Conservation (phyloP, 2,888 invertebrate species). For the Xylota sylvarum region DNA sequence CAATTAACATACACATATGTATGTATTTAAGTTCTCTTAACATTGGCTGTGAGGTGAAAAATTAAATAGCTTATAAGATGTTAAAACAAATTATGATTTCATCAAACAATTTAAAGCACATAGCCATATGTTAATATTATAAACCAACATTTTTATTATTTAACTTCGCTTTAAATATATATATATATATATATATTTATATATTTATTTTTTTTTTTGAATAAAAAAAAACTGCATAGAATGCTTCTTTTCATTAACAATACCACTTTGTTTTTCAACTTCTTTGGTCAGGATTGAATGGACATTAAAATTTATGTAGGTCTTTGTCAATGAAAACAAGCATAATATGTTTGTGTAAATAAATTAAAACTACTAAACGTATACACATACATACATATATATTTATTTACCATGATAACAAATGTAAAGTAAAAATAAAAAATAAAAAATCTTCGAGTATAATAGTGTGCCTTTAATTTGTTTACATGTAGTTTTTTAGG, state of each 20-base stretch:
- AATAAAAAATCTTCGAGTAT: conserved; percentile 32
- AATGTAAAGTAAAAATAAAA: conserved; percentile 2
- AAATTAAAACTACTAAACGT: neutral
- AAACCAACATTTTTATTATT: neutral
- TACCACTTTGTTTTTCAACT: neutral
- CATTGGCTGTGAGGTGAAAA: conserved; percentile 67
- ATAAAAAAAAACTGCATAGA: neutral
- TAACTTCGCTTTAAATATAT: neutral
- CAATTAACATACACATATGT: neutral
- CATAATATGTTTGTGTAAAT: neutral
- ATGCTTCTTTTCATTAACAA: conserved; percentile 17
- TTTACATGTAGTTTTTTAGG: conserved; percentile 58
- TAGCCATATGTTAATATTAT: neutral
- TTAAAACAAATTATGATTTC: neutral
- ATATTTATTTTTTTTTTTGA: conserved; percentile 1
- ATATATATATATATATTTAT: too few species aligned
- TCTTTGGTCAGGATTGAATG: conserved; percentile 28
- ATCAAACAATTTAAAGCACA: conserved; percentile 6
- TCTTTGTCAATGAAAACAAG: conserved; percentile 11
- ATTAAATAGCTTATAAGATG: conserved; percentile 33
- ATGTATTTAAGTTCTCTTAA: conserved; percentile 45
- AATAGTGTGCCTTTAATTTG: conserved; percentile 69
- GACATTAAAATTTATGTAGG: neutral
- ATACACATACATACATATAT: conserved; percentile 6
- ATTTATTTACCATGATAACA: conserved; percentile 30